These are phyloP conservation scores for Drosophila mulleri DNA, from an alignment of 2,888 invertebrate genomes.

Conservation along the genomic window DNA sequence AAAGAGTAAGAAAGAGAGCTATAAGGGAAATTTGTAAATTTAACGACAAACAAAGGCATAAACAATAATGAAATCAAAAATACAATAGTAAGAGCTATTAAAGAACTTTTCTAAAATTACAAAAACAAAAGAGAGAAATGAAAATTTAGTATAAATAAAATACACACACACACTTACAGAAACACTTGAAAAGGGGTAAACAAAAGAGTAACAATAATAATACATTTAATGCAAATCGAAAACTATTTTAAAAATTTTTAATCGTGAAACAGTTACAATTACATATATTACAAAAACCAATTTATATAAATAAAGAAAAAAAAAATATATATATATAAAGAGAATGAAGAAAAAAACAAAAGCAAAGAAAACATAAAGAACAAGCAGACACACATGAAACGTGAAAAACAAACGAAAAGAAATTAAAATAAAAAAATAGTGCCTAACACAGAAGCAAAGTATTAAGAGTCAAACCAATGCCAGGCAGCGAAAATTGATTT, in stretches of 20 bases:
- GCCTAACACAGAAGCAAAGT: conserved; percentile 70
- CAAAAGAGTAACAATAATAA: conserved; percentile 55
- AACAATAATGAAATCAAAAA: conserved; percentile 48
- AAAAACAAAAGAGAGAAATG: neutral
- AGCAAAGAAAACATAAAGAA: conserved; percentile 7
- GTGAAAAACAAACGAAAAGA: conserved; percentile 6
- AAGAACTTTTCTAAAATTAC: conserved; percentile 41
- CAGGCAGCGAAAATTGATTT: conserved; percentile 26
- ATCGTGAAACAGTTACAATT: conserved; percentile 37
- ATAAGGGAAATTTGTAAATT: conserved; percentile 51
- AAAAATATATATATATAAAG: neutral
- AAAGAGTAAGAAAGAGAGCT: neutral
- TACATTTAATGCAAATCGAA: conserved; percentile 36
- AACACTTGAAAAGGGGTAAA: conserved; percentile 49
- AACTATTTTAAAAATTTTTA: conserved; percentile 47
- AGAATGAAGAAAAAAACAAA: conserved; percentile 11
- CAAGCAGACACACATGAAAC: neutral
- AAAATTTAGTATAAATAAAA: conserved; percentile 38
- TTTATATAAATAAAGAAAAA: conserved; percentile 10
- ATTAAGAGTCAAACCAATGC: conserved; percentile 52
- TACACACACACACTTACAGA: conserved; percentile 12
- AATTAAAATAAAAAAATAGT: conserved; percentile 65
- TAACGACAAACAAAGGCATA: conserved; percentile 44
- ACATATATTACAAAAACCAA: conserved; percentile 19
- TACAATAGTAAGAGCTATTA: conserved; percentile 42